A percentile compares a stretch with the other conserved stretches of the same genome.
phyloP scores from a whole-genome alignment of 1,140 invertebrate genomes.

The Cryptotermes secundus region DNA sequence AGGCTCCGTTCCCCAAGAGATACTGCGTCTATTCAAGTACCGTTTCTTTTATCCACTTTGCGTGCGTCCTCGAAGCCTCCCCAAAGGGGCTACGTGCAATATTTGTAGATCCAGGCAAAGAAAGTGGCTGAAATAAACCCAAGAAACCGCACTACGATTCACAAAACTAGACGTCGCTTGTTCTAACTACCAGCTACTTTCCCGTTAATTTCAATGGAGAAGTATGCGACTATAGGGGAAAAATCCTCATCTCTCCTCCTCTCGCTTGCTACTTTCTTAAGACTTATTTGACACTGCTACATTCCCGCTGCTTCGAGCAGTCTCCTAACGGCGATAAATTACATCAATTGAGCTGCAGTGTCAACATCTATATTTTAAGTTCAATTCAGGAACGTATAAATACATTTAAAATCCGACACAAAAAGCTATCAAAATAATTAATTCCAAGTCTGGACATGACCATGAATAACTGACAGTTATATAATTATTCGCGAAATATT shows the following conservation, averaged over 20 bases:
- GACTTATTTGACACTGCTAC: conserved; percentile 4
- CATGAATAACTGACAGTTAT: too few species aligned
- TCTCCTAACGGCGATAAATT: not conserved
- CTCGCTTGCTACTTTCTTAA: not conserved
- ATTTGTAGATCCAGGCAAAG: not conserved
- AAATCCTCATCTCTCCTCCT: not conserved
- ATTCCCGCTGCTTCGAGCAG: not conserved
- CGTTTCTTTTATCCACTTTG: not conserved
- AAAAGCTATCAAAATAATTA: too few species aligned
- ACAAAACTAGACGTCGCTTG: not conserved
- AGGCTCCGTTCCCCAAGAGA: not conserved
- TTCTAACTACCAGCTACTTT: conserved; percentile 13
- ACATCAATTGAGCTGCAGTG: not conserved
- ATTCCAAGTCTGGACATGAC: too few species aligned
- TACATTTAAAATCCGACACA: too few species aligned
- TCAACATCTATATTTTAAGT: not conserved
- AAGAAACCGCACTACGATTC: not conserved
- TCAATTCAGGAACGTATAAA: too few species aligned
- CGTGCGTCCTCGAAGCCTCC: not conserved
- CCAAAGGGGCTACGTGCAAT: not conserved
- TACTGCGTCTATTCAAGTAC: not conserved
- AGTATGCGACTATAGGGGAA: not conserved
- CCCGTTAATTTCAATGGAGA: not conserved
- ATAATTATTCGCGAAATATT: too few species aligned
- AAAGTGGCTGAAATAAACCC: not conserved